These are phyloP conservation scores for Ferdinandea cuprea DNA, from an alignment of 2,888 invertebrate genomes.

Conservation along the genomic window DNA sequence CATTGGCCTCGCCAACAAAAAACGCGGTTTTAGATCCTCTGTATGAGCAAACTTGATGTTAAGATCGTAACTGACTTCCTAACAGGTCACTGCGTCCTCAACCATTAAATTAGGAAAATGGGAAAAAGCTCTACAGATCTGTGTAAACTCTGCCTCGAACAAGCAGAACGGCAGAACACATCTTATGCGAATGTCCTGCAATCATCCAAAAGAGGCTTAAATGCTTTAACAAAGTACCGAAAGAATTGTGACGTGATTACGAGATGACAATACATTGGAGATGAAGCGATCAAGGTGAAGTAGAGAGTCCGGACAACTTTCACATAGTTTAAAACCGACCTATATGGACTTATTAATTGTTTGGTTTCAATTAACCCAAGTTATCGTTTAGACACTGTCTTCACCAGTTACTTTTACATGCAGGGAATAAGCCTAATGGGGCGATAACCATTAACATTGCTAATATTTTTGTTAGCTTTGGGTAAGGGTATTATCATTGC, in stretches of 20 bases:
- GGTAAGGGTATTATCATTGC: conserved; percentile 29
- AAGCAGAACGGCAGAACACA: no score
- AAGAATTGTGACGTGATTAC: conserved; percentile 34
- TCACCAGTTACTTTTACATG: conserved; percentile 32
- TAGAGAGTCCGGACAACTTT: conserved; percentile 25
- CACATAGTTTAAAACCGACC: not conserved
- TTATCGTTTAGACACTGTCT: conserved; percentile 25
- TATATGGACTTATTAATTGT: conserved; percentile 11
- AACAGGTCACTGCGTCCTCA: no score
- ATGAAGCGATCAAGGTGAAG: conserved; percentile 20
- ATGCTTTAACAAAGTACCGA: no score
- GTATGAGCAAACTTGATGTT: no score
- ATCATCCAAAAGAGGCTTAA: no score
- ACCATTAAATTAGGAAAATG: no score
- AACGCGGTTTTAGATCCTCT: no score
- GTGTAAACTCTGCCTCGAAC: no score
- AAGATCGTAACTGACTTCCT: no score
- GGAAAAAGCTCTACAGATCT: no score
- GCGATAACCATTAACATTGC: conserved; percentile 9
- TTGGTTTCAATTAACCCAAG: conserved; percentile 27
- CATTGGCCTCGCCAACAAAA: no score
- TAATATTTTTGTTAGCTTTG: conserved; percentile 25
- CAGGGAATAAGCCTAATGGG: conserved; percentile 38
- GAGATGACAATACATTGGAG: conserved; percentile 11
- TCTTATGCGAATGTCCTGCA: no score